Conservation (phyloP, 2,797 vertebrate species). For the Galagoides demidoff region DNA sequence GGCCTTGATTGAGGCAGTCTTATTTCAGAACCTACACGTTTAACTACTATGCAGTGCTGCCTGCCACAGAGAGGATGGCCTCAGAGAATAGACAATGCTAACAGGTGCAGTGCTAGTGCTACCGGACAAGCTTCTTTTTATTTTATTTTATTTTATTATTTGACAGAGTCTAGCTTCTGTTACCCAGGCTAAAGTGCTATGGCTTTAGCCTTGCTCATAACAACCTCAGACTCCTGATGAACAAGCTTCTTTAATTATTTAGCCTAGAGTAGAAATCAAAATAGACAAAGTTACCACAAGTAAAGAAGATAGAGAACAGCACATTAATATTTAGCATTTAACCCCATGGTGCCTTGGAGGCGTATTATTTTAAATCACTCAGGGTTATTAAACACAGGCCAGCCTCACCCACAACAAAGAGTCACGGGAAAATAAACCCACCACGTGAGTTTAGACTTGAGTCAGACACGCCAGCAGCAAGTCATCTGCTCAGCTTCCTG, state of each 20-base stretch:
- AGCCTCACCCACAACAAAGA: neutral
- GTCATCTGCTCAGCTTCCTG: neutral
- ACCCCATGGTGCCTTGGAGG: neutral
- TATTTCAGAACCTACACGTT: neutral
- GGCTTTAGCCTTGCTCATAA: no score
- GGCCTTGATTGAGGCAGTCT: neutral
- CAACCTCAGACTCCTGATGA: no score
- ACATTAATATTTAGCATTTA: neutral
- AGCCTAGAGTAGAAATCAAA: slow-evolving; percentile 40
- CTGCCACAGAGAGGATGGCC: neutral
- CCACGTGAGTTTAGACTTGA: no score
- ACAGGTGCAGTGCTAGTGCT: neutral
- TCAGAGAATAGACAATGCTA: neutral
- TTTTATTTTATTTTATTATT: no score
- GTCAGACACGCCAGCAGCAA: neutral
- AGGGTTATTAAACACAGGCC: neutral
- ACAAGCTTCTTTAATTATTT: slow-evolving; percentile 9
- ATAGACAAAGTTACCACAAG: neutral
- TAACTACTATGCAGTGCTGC: neutral
- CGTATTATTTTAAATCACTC: slow-evolving; percentile 27
- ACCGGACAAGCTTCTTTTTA: neutral
- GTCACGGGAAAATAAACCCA: neutral
- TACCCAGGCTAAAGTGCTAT: no score
- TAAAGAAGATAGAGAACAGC: neutral
- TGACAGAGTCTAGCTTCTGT: no score